phyloP scores from a whole-genome alignment of 2,888 invertebrate species.

The Calameuta filiformis region DNA sequence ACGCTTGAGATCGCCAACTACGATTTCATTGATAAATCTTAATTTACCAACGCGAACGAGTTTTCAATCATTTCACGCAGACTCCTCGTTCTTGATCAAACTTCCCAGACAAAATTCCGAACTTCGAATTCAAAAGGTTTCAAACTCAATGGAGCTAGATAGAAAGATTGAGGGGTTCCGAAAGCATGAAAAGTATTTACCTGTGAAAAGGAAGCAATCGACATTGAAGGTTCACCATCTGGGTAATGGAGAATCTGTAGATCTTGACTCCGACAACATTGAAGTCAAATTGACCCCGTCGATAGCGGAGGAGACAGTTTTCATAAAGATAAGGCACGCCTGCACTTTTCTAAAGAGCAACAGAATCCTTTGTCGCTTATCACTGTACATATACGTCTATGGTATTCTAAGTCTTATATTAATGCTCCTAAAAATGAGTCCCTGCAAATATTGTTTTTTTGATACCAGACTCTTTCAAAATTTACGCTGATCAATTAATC shows the following conservation, averaged over 20 bases:
- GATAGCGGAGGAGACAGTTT: neutral
- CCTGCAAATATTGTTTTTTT: constrained; percentile 15
- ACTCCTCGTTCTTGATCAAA: neutral
- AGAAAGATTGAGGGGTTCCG: neutral
- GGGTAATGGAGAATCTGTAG: neutral
- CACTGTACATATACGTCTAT: constrained; percentile 50
- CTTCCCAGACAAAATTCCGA: neutral
- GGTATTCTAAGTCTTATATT: constrained; percentile 46
- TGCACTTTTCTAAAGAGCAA: constrained; percentile 41
- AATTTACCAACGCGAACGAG: neutral
- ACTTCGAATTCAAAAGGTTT: neutral
- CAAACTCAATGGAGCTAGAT: neutral
- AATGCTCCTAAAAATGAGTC: constrained; percentile 38
- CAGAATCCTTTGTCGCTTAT: constrained; percentile 43
- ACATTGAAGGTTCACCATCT: neutral
- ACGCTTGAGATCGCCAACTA: neutral
- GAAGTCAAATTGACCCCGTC: neutral
- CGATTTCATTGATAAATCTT: neutral
- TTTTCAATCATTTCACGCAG: neutral
- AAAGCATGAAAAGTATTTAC: neutral
- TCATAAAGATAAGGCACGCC: constrained; percentile 18
- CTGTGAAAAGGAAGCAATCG: neutral
- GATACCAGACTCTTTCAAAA: constrained; percentile 1
- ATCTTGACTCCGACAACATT: neutral
- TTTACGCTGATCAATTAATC: neutral